phyloP scores from a whole-genome alignment of 2,113 vertebrate species.

The cat (Felis catus) region DNA sequence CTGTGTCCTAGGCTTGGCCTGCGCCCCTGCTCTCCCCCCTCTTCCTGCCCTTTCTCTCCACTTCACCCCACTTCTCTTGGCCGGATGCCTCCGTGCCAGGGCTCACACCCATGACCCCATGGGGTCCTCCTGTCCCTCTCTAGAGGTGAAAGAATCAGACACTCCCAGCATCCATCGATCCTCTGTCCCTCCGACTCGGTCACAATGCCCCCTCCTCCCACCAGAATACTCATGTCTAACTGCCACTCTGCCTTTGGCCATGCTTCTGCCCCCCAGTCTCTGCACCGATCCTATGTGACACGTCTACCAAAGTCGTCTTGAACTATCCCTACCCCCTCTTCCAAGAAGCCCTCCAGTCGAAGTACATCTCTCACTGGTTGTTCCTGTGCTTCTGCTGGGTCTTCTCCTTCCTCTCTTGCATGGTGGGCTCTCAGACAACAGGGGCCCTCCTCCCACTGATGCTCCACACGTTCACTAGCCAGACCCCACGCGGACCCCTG shows the following conservation, averaged over 20 bases:
- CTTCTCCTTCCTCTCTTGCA: not conserved
- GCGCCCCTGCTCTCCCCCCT: not conserved
- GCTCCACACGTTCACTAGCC: not conserved
- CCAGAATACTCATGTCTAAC: not conserved
- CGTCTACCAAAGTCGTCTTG: not conserved
- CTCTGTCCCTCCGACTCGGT: not conserved
- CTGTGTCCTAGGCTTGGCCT: not conserved
- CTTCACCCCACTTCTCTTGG: not conserved
- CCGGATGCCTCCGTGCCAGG: not conserved
- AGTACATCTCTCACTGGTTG: not conserved
- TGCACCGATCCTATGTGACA: not conserved
- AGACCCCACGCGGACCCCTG: not conserved
- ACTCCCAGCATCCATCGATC: accelerated
- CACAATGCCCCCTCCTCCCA: not conserved
- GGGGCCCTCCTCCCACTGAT: no score
- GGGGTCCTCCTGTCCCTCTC: not conserved
- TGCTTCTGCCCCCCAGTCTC: not conserved
- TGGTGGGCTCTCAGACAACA: not conserved
- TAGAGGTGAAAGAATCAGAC: not conserved
- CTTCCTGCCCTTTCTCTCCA: not conserved
- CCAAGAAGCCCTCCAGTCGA: not conserved
- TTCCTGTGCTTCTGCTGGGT: not conserved
- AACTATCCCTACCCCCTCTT: not conserved
- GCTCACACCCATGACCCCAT: accelerated
- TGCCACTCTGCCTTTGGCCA: not conserved